A percentile compares a stretch with the other conserved stretches of the same genome.
Conservation (phyloP, 2,888 invertebrate genomes). For the Tipula unca region DNA sequence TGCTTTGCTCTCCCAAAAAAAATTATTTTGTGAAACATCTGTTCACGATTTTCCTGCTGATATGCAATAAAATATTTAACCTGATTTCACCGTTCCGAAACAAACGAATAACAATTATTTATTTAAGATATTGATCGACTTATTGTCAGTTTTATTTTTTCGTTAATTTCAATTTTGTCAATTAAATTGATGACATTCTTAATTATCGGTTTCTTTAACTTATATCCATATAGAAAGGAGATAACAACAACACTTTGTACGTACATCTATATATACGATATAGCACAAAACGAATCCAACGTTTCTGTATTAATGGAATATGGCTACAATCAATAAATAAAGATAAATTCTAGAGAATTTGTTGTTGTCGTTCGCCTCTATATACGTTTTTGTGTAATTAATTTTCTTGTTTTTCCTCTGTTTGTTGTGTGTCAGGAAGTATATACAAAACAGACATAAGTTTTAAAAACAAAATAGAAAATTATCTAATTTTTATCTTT, state of each 20-base stretch:
- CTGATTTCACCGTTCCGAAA: not conserved
- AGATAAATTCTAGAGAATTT: not conserved
- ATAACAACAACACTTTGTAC: no score
- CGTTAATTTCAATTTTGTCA: not conserved
- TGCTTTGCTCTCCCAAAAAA: not conserved
- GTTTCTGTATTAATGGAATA: not conserved
- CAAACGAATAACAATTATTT: not conserved
- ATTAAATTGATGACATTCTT: not conserved
- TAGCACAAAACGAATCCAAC: not conserved
- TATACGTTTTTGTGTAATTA: not conserved
- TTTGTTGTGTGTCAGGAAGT: not conserved
- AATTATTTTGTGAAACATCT: not conserved
- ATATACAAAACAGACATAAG: not conserved
- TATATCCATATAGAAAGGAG: not conserved
- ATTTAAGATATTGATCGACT: conserved; percentile 3
- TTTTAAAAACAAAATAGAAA: not conserved
- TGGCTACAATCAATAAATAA: not conserved
- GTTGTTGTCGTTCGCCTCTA: not conserved
- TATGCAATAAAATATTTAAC: not conserved
- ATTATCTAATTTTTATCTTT: not conserved
- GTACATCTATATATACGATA: no score
- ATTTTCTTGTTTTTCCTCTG: not conserved
- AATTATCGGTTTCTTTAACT: not conserved
- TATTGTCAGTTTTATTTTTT: not conserved
- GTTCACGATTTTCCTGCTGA: not conserved